These are phyloP conservation scores for Octonoba sinensis DNA, from an alignment of 2,888 invertebrate species.

Conservation along the genomic window DNA sequence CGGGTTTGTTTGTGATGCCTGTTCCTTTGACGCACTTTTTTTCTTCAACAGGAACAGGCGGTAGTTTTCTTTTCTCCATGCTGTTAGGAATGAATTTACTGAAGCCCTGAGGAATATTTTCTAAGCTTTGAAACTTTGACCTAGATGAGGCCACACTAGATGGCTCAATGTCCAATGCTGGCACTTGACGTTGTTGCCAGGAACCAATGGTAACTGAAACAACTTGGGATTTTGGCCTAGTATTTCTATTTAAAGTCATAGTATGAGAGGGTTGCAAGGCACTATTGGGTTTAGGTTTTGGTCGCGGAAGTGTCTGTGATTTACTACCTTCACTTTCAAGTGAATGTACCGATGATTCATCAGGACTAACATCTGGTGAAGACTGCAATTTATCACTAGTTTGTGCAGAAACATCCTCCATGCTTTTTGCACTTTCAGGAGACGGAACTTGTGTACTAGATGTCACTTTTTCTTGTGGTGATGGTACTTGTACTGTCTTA, in stretches of 20 bases:
- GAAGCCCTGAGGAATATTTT: slow-evolving; percentile 49
- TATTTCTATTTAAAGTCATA: slow-evolving; percentile 54
- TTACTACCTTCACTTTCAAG: slow-evolving; percentile 51
- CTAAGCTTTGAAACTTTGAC: slow-evolving; percentile 60
- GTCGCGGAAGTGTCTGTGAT: slow-evolving; percentile 61
- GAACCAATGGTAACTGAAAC: slow-evolving; percentile 62
- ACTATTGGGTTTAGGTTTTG: slow-evolving; percentile 53
- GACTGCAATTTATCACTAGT: slow-evolving; percentile 41
- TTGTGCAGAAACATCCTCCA: slow-evolving; percentile 46
- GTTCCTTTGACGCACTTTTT: slow-evolving; percentile 19
- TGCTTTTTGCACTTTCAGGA: slow-evolving; percentile 48
- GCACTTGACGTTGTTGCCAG: slow-evolving; percentile 54
- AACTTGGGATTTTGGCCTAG: slow-evolving; percentile 46
- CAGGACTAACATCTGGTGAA: slow-evolving; percentile 34
- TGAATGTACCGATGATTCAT: slow-evolving; percentile 18
- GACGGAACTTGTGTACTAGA: slow-evolving; percentile 52
- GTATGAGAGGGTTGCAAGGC: slow-evolving; percentile 49
- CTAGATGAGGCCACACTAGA: slow-evolving; percentile 59
- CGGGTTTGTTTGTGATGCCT: background rate
- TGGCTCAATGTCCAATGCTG: slow-evolving; percentile 40
- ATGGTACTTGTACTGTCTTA: slow-evolving; percentile 50
- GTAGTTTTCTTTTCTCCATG: slow-evolving; percentile 55
- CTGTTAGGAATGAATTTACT: slow-evolving; percentile 25
- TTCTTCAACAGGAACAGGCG: slow-evolving; percentile 50
- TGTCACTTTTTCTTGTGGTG: slow-evolving; percentile 55